These are phyloP conservation scores for Lasioglossum lativentre DNA, from an alignment of 2,888 invertebrate species.

Conservation along the genomic window DNA sequence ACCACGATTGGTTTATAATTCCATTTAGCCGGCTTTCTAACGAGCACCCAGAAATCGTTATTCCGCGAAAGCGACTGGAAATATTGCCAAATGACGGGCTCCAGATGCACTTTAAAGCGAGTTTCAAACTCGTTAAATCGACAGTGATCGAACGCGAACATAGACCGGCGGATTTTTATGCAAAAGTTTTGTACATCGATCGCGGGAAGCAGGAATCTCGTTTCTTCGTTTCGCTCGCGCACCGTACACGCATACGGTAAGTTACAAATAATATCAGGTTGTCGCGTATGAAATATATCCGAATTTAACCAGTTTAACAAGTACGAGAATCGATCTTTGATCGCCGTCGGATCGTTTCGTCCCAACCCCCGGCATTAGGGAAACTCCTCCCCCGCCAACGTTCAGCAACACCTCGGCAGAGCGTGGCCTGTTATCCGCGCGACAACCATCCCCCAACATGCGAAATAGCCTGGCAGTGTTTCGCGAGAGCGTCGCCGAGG, in stretches of 20 bases:
- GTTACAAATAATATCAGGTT: too few relatives aligned
- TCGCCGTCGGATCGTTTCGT: too few relatives aligned
- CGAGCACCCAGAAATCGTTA: neutral
- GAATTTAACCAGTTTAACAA: too few relatives aligned
- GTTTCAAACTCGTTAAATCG: neutral
- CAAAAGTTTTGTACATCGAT: neutral
- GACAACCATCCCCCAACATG: neutral
- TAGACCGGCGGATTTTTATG: neutral
- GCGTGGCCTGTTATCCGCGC: neutral
- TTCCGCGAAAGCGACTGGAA: neutral
- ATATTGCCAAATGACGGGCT: neutral
- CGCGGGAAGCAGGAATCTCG: too few relatives aligned
- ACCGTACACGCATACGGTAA: too few relatives aligned
- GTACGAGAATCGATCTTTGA: too few relatives aligned
- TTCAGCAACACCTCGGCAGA: too few relatives aligned
- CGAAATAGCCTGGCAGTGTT: conserved; percentile 20
- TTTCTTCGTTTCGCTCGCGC: too few relatives aligned
- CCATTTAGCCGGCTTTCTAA: neutral
- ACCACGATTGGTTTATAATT: neutral
- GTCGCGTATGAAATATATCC: too few relatives aligned
- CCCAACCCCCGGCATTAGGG: too few relatives aligned
- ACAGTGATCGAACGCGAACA: neutral
- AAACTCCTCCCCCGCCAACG: too few relatives aligned
- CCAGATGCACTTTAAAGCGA: neutral
- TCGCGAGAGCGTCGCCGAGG: neutral